Percentiles rank a stretch among this genome's conserved stretches.
Conservation (phyloP, 2,888 invertebrate species). For the Tuberolachnus salignus region DNA sequence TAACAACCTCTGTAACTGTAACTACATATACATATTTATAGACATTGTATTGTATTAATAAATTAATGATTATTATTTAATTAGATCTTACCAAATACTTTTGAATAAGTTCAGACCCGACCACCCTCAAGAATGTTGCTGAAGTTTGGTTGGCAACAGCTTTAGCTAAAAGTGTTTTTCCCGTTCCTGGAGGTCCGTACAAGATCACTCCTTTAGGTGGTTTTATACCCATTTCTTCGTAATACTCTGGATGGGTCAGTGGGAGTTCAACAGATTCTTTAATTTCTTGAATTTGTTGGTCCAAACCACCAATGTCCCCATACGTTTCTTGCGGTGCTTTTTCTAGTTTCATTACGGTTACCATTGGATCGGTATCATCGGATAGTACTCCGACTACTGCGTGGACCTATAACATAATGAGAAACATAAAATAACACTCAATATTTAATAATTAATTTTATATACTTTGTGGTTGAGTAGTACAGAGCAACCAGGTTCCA, state of each 20-base stretch:
- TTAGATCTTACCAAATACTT: slow-evolving; percentile 81
- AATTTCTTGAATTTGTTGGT: slow-evolving; percentile 96
- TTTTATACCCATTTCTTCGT: slow-evolving; percentile 99
- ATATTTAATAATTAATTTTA: background rate
- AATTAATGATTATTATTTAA: too few species aligned
- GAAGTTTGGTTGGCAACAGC: slow-evolving; percentile 99
- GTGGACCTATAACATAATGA: slow-evolving; percentile 72
- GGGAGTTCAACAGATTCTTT: slow-evolving; percentile 99
- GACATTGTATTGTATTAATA: too few species aligned
- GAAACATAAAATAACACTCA: background rate
- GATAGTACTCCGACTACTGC: slow-evolving; percentile 99
- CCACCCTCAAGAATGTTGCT: slow-evolving; percentile 96
- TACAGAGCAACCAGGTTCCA: slow-evolving; percentile 98
- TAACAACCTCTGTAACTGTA: too few species aligned
- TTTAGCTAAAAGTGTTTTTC: slow-evolving; percentile 96
- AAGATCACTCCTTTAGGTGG: slow-evolving; percentile 99
- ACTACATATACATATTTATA: too few species aligned
- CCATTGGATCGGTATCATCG: slow-evolving; percentile 99
- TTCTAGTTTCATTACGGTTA: slow-evolving; percentile 99
- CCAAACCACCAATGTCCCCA: slow-evolving; percentile 95
- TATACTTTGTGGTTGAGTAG: slow-evolving; percentile 92
- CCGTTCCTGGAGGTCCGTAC: slow-evolving; percentile 97
- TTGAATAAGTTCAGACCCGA: slow-evolving; percentile 98
- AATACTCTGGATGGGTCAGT: slow-evolving; percentile 98
- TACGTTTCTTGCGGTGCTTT: slow-evolving; percentile 99